Conservation (phyloP, 2,113 vertebrate genomes). For the Pelecanus crispus region DNA sequence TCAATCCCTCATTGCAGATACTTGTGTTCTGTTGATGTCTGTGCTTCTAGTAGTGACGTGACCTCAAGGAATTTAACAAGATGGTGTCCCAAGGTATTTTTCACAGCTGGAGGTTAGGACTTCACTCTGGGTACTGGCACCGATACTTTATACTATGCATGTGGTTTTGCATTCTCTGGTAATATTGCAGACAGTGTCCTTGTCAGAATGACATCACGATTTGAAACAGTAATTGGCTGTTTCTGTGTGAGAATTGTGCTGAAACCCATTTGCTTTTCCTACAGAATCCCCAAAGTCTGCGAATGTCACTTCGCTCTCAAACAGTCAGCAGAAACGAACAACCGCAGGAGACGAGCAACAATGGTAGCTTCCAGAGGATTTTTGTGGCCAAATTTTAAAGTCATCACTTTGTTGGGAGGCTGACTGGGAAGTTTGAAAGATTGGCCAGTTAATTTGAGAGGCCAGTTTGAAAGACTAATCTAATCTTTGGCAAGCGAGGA, state of each 20-base stretch:
- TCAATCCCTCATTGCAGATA: rapidly evolving
- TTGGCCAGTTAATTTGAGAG: not conserved
- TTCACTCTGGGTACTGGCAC: not conserved
- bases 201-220: rapidly evolving
- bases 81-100: not conserved
- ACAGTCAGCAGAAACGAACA: not conserved
- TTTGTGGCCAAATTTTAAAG: not conserved
- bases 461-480: not conserved
- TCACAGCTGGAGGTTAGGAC: not conserved
- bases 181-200: rapidly evolving
- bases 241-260: not conserved
- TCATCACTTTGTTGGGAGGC: not conserved
- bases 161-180: not conserved
- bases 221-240: not conserved
- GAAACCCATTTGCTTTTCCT: not conserved
- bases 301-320: not conserved
- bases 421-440: not conserved
- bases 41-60: not conserved
- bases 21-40: not conserved
- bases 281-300: not conserved
- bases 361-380: not conserved
- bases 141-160: rapidly evolving
- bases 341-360: not conserved
- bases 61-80: not conserved
- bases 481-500: not conserved